These are phyloP conservation scores for Ophion slaviceki DNA, from an alignment of 2,888 invertebrate species.

Conservation along the genomic window DNA sequence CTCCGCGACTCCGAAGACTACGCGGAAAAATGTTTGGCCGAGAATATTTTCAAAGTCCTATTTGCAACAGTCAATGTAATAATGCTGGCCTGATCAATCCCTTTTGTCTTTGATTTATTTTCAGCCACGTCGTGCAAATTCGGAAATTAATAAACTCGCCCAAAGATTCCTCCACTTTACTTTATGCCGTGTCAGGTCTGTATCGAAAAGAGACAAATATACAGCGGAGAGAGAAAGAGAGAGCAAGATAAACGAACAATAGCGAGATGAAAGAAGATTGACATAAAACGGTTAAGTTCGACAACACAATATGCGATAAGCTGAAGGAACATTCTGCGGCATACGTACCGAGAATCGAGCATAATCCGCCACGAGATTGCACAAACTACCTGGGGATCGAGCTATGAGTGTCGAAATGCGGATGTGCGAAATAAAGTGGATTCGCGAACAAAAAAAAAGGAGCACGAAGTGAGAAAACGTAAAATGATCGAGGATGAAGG, in stretches of 20 bases:
- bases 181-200: background rate
- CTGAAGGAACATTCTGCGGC: conserved; percentile 62
- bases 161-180: background rate
- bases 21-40: background rate
- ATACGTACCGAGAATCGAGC: conserved; percentile 68
- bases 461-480: conserved; percentile 5
- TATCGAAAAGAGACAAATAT: conserved; percentile 20
- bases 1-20: background rate
- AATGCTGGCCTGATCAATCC: no score
- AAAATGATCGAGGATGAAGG: background rate
- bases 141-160: background rate
- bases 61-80: background rate
- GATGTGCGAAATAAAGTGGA: conserved; percentile 36
- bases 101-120: background rate
- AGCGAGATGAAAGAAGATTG: background rate
- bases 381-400: conserved; percentile 63
- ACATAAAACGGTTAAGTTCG: conserved; percentile 9
- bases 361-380: conserved; percentile 66
- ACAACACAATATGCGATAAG: conserved; percentile 47
- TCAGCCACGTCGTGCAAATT: background rate
- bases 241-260: background rate
- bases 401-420: conserved; percentile 53
- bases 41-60: background rate
- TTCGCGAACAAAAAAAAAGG: background rate
- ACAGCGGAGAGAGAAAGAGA: conserved; percentile 4